Percentiles rank a stretch among this genome's conserved stretches.
These are phyloP conservation scores for Urechis unicinctus DNA, from an alignment of 2,888 invertebrate species.

Conservation along the genomic window DNA sequence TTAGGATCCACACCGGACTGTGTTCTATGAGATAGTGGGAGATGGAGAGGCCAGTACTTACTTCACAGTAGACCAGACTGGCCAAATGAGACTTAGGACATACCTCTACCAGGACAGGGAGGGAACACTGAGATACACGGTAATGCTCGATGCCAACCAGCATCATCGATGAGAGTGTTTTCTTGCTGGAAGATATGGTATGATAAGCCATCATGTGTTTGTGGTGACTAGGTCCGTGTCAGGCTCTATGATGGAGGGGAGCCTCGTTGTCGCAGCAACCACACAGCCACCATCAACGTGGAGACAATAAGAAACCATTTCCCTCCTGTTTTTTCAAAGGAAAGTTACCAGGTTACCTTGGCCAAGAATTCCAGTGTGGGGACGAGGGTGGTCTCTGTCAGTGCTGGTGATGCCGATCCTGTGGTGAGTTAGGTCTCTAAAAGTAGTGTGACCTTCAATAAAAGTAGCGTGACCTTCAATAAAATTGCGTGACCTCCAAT, in stretches of 20 bases:
- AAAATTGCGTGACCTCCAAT: too few relatives aligned
- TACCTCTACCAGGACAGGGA: slow-evolving; percentile 26
- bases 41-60: slow-evolving; percentile 17
- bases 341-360: slow-evolving; percentile 27
- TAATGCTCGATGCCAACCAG: too few relatives aligned
- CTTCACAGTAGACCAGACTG: slow-evolving; percentile 30
- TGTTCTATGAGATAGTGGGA: slow-evolving; percentile 25
- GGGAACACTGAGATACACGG: neutral
- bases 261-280: slow-evolving; percentile 17
- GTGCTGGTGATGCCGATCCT: slow-evolving; percentile 27
- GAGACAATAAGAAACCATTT: slow-evolving; percentile 30
- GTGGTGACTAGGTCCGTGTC: slow-evolving; percentile 5
- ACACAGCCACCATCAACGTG: slow-evolving; percentile 28
- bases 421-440: too few relatives aligned
- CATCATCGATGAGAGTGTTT: too few relatives aligned
- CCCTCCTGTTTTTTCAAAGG: slow-evolving; percentile 27
- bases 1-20: slow-evolving; percentile 27
- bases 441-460: too few relatives aligned
- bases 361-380: slow-evolving; percentile 22
- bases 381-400: slow-evolving; percentile 23
- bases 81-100: slow-evolving; percentile 27
- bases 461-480: too few relatives aligned
- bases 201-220: too few relatives aligned
- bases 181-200: too few relatives aligned
- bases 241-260: slow-evolving; percentile 24